These are phyloP conservation scores for Monodelphis domestica DNA, from an alignment of 2,797 vertebrate species.

Conservation along the genomic window DNA sequence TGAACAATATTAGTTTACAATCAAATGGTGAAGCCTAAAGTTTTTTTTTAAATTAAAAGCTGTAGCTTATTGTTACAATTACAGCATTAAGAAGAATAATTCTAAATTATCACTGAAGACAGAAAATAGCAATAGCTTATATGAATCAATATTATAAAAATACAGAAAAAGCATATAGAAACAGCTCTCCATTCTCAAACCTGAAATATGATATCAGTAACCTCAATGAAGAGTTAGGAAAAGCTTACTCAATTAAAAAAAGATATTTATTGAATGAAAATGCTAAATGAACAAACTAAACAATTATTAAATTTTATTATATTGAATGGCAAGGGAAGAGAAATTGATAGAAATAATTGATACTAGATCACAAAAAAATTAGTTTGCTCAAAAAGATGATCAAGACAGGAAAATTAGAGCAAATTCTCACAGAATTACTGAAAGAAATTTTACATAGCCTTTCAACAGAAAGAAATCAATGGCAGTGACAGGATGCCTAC, in stretches of 20 bases:
- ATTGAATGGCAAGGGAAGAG: background rate
- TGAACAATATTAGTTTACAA: background rate
- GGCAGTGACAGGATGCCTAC: background rate
- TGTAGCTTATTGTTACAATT: background rate
- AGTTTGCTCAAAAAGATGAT: background rate
- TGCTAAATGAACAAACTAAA: background rate
- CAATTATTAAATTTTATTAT: background rate
- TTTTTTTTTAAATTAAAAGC: background rate
- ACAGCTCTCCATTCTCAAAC: background rate
- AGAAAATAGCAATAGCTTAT: background rate
- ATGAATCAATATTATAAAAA: background rate
- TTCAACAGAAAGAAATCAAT: background rate
- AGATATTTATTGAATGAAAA: background rate
- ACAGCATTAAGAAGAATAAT: background rate
- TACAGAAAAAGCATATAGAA: background rate
- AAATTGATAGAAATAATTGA: background rate
- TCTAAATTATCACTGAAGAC: background rate
- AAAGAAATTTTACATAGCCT: background rate
- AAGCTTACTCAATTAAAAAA: background rate
- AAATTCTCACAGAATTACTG: background rate
- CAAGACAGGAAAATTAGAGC: background rate
- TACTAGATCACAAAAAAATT: background rate
- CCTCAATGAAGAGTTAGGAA: background rate
- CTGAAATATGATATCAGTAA: background rate
- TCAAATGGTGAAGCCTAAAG: background rate